Percentiles rank a stretch among this genome's conserved stretches.
Evolutionary conservation across 1,140 invertebrate species (phyloP).

Genomic region (Halyomorpha halys): DNA sequence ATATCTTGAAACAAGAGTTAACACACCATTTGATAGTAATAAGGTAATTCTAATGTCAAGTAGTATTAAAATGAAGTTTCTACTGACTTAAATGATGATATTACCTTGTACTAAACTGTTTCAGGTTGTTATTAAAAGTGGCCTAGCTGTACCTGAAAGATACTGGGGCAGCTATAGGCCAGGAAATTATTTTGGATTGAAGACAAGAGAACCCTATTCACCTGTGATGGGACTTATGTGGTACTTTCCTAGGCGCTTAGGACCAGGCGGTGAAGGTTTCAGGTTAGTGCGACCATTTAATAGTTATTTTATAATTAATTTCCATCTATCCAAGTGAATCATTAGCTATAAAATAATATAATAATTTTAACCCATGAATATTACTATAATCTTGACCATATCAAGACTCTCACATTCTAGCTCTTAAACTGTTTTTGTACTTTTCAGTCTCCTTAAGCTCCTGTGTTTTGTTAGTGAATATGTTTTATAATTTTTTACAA

Average conservation of each 20-base stretch:
- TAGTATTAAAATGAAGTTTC: background rate
- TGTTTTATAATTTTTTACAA: too few species aligned
- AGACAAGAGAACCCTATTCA: constrained; percentile 77
- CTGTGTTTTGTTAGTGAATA: too few species aligned
- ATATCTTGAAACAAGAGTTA: constrained; percentile 76
- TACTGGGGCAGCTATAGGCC: constrained; percentile 92
- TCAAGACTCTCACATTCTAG: too few species aligned
- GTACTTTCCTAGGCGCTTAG: constrained; percentile 67
- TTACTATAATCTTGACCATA: too few species aligned
- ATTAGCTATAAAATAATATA: too few species aligned
- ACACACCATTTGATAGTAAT: constrained; percentile 67
- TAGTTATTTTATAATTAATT: constrained; percentile 2
- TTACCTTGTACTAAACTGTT: constrained; percentile 28
- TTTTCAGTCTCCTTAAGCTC: too few species aligned
- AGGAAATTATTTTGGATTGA: constrained; percentile 79
- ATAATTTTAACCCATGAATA: too few species aligned
- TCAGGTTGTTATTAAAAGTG: constrained; percentile 54
- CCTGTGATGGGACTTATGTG: constrained; percentile 92
- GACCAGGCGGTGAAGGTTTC: constrained; percentile 54
- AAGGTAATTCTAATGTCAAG: constrained; percentile 44
- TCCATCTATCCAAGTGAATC: background rate
- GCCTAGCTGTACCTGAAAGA: constrained; percentile 60
- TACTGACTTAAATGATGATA: background rate
- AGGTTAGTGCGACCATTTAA: constrained; percentile 37
- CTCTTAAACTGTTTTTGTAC: too few species aligned